A percentile compares a stretch with the other conserved stretches of the same genome.
Evolutionary conservation across 2,113 vertebrate genomes (phyloP).

Genomic region (Furnarius figulus): DNA sequence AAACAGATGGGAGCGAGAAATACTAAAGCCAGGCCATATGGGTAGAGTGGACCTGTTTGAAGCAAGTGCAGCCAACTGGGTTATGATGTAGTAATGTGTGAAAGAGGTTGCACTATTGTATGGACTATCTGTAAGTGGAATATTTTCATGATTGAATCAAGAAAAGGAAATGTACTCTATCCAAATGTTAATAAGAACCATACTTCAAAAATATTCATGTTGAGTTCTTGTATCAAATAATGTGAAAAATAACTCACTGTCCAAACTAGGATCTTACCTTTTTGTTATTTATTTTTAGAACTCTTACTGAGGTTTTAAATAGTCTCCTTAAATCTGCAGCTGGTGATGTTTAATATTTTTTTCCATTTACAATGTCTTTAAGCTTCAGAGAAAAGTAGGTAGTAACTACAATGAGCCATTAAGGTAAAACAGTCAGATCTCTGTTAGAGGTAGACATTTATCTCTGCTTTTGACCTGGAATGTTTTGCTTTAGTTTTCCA

Average conservation of each 20-base stretch:
- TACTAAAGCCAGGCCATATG: background rate
- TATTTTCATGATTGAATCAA: conserved; percentile 50
- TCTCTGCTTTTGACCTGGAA: background rate
- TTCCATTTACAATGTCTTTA: background rate
- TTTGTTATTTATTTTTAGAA: conserved; percentile 19
- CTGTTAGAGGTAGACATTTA: background rate
- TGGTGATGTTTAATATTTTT: background rate
- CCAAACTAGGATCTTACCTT: conserved; percentile 1
- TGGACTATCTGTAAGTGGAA: conserved; percentile 28
- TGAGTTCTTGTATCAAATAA: conserved; percentile 1
- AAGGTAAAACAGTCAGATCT: background rate
- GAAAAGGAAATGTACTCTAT: conserved; percentile 38
- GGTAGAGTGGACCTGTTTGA: background rate
- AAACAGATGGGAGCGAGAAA: conserved; percentile 33
- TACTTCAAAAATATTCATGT: conserved; percentile 7
- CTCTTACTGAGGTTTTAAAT: background rate
- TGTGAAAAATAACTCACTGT: background rate
- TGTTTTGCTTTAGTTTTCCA: conserved; percentile 15
- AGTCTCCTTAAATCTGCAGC: background rate
- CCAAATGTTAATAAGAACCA: conserved; percentile 54
- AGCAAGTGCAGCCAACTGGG: conserved; percentile 19
- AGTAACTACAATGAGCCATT: background rate
- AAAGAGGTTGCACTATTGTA: conserved; percentile 37
- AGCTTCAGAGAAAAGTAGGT: background rate
- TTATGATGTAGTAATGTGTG: conserved; percentile 59